phyloP scores from a whole-genome alignment of 2,113 vertebrate genomes.

The Columba livia region DNA sequence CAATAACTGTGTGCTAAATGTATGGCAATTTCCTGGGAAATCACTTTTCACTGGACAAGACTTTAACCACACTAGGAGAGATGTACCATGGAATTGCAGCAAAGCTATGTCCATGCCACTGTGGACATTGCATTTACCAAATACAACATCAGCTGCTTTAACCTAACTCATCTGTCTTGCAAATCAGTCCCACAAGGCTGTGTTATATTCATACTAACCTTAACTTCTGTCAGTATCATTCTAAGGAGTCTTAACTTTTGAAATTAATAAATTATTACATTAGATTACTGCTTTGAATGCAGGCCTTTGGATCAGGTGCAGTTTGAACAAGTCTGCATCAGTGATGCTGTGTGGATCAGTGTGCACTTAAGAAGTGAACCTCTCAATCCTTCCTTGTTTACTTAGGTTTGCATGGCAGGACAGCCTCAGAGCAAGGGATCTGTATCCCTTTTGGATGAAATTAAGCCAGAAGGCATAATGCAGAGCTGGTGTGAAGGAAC shows the following conservation, averaged over 20 bases:
- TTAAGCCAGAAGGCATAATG: not conserved
- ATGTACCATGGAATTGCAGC: not conserved
- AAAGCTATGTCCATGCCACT: not conserved
- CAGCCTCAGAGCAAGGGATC: not conserved
- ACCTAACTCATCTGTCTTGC: not conserved
- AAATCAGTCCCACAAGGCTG: not conserved
- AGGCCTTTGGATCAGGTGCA: not conserved
- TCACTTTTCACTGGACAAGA: not conserved
- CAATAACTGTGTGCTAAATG: not conserved
- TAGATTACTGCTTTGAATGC: not conserved
- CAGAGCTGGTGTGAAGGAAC: not conserved
- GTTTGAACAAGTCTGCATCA: not conserved
- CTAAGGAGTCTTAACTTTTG: not conserved
- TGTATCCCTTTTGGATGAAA: not conserved
- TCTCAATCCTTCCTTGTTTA: not conserved
- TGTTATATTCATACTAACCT: not conserved
- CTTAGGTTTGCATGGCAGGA: not conserved
- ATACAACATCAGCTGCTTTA: not conserved
- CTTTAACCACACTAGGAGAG: not conserved
- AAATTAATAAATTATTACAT: not conserved
- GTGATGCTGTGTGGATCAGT: not conserved
- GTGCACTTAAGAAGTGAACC: not conserved
- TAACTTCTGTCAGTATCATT: not conserved
- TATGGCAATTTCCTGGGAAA: not conserved
- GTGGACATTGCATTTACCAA: not conserved